A percentile compares a stretch with the other conserved stretches of the same genome.
Evolutionary conservation across 1,140 invertebrate species (phyloP).

Genomic region (Drosophila azteca): DNA sequence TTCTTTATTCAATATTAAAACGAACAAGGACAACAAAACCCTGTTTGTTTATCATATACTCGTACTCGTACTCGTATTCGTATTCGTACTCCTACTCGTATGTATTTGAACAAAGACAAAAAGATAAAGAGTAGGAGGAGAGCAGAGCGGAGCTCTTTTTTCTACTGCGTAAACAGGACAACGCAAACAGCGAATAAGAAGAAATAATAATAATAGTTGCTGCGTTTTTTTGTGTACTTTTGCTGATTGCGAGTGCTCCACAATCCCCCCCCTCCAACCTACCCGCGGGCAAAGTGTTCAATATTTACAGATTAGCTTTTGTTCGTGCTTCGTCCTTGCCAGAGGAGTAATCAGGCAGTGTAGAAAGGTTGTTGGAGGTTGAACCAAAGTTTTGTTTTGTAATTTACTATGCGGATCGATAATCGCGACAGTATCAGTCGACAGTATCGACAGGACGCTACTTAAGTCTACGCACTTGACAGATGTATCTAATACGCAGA

Average conservation of each 20-base stretch:
- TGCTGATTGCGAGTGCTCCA: constrained; percentile 45
- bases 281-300: constrained; percentile 53
- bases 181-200: constrained; percentile 34
- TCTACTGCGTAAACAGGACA: constrained; percentile 39
- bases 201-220: constrained; percentile 61
- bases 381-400: constrained; percentile 37
- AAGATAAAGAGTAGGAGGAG: not conserved
- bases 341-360: not conserved
- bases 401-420: constrained; percentile 25
- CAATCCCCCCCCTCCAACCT: constrained; percentile 3
- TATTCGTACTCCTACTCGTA: constrained; percentile 6
- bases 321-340: constrained; percentile 41
- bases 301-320: constrained; percentile 60
- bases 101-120: too few relatives aligned
- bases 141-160: constrained; percentile 34
- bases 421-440: not conserved
- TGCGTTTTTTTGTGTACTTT: constrained; percentile 52
- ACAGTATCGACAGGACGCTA: not conserved
- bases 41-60: constrained; percentile 69
- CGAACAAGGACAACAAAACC: constrained; percentile 36
- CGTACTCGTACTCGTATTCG: too few relatives aligned
- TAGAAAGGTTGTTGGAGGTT: not conserved
- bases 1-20: constrained; percentile 48
- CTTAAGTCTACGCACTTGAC: not conserved
- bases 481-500: too few relatives aligned